Percentiles rank a stretch among this genome's conserved stretches.
These are phyloP conservation scores for Salvelinus alpinus DNA, from an alignment of 2,113 vertebrate species.

Conservation along the genomic window DNA sequence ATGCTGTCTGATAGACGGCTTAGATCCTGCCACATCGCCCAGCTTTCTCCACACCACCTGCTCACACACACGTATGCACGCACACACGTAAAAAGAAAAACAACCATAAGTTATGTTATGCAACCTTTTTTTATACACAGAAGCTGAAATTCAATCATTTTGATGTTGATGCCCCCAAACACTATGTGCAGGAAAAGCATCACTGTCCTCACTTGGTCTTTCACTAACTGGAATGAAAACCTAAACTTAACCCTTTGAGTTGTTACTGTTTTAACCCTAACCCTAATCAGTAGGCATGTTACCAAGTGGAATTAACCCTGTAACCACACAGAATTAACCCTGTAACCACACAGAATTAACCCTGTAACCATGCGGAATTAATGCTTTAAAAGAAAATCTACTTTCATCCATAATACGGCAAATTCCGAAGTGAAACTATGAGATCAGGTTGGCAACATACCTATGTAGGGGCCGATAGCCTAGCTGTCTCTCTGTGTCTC, in stretches of 20 bases:
- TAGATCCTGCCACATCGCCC: conserved; percentile 92
- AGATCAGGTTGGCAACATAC: conserved; percentile 41
- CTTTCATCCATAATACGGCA: too few relatives aligned
- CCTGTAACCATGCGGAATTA: too few relatives aligned
- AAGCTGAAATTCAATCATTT: conserved; percentile 48
- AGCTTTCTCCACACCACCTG: conserved; percentile 99
- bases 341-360: too few relatives aligned
- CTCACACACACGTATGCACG: conserved; percentile 48
- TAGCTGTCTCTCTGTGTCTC: conserved; percentile 16
- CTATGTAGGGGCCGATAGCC: conserved; percentile 51
- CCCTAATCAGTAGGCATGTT: too few relatives aligned
- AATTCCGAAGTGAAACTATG: too few relatives aligned
- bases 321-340: too few relatives aligned
- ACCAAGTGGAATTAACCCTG: too few relatives aligned
- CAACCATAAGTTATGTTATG: not conserved
- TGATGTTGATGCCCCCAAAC: conserved; percentile 43
- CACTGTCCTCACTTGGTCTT: conserved; percentile 6
- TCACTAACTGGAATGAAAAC: not conserved
- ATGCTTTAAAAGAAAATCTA: too few relatives aligned
- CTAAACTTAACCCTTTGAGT: too few relatives aligned
- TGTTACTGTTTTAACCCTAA: too few relatives aligned
- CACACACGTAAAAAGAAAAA: conserved; percentile 14
- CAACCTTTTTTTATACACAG: conserved; percentile 10
- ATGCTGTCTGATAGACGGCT: conserved; percentile 94
- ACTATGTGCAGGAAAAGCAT: conserved; percentile 9